Percentiles rank a stretch among this genome's conserved stretches.
phyloP scores from a whole-genome alignment of 1,140 invertebrate species.

The Ceratosolen solmsi region DNA sequence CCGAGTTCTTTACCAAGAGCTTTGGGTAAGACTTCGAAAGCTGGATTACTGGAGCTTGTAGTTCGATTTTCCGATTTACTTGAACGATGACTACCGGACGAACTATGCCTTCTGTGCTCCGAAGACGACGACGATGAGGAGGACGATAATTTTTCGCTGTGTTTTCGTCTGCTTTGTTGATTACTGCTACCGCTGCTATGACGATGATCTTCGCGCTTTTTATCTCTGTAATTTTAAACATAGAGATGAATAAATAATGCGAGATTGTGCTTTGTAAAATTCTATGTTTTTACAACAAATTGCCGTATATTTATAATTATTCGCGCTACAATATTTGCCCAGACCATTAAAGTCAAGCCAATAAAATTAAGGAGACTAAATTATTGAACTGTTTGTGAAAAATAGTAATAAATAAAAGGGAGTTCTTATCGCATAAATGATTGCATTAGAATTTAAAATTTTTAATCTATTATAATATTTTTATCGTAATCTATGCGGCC shows the following conservation, averaged over 20 bases:
- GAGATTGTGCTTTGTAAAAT: too few relatives aligned
- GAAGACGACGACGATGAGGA: constrained; percentile 16
- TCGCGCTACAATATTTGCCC: too few relatives aligned
- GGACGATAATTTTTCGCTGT: constrained; percentile 36
- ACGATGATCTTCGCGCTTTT: constrained; percentile 55
- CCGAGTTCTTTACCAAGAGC: constrained; percentile 12
- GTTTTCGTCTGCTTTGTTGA: constrained; percentile 21
- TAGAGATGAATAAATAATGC: constrained; percentile 52
- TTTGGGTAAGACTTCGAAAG: constrained; percentile 31
- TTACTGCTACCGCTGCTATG: constrained; percentile 49
- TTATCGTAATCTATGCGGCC: too few relatives aligned
- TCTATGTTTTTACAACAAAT: too few relatives aligned
- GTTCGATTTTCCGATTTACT: constrained; percentile 28
- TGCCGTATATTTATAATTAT: too few relatives aligned
- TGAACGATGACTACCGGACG: constrained; percentile 27
- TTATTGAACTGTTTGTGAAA: too few relatives aligned
- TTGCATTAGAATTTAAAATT: too few relatives aligned
- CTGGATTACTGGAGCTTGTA: constrained; percentile 24
- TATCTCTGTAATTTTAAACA: constrained; percentile 42
- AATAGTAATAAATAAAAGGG: too few relatives aligned
- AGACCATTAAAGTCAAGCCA: too few relatives aligned
- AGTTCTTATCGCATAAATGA: too few relatives aligned
- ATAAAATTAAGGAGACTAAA: too few relatives aligned
- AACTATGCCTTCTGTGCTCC: constrained; percentile 37
- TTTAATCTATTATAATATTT: too few relatives aligned